phyloP scores from a whole-genome alignment of 2,797 vertebrate species.

The Schizopygopsis pylzovi region DNA sequence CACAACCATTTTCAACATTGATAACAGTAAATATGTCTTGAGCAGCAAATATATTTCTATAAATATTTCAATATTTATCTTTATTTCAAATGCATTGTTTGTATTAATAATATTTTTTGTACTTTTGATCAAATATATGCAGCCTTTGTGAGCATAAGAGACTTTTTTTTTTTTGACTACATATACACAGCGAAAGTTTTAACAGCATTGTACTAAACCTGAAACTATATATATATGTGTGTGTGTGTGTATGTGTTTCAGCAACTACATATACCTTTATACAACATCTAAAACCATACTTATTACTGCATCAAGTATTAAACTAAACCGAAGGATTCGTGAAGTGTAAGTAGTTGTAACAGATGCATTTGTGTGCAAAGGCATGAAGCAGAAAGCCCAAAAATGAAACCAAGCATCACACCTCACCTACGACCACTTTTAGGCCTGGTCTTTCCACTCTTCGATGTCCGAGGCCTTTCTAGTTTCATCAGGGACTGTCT shows the following conservation, averaged over 20 bases:
- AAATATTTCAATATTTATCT: not conserved
- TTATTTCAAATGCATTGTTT: no score
- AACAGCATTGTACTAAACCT: no score
- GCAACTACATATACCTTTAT: no score
- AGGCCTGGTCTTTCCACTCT: slow-evolving; percentile 89
- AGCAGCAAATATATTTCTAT: no score
- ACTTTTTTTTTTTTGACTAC: not conserved
- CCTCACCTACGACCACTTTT: slow-evolving; percentile 93
- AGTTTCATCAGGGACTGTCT: slow-evolving; percentile 95
- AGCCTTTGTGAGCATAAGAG: not conserved
- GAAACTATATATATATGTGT: no score
- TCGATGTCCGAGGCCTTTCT: slow-evolving; percentile 93
- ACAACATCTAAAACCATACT: no score
- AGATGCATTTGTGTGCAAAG: not conserved
- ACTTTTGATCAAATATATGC: not conserved
- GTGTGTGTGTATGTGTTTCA: no score
- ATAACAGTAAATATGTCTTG: not conserved
- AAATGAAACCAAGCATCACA: not conserved
- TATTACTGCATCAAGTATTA: not conserved
- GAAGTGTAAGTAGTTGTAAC: not conserved
- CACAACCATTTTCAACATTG: not conserved
- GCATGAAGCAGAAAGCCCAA: not conserved
- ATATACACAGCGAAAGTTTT: no score
- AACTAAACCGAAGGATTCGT: not conserved
- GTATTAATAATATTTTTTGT: no score